A percentile compares a stretch with the other conserved stretches of the same genome.
These are phyloP conservation scores for Neocrepidodera transversa DNA, from an alignment of 2,888 invertebrate species.

Conservation along the genomic window DNA sequence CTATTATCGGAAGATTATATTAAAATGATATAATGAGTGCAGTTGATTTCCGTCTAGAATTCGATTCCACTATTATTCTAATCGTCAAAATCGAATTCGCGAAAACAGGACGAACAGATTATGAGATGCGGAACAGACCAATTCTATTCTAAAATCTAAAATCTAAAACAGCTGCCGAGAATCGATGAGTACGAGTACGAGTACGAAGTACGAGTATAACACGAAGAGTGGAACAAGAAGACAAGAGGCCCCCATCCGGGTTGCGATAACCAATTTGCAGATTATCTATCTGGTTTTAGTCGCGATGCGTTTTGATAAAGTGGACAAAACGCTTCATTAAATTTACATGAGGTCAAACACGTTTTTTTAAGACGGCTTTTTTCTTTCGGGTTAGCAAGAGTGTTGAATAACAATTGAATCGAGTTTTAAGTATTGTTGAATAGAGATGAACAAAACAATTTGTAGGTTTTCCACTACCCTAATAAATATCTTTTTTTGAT, in stretches of 20 bases:
- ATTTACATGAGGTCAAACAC: slow-evolving; percentile 9
- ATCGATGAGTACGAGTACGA: too few relatives aligned
- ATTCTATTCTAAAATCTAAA: too few relatives aligned
- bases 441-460: too few relatives aligned
- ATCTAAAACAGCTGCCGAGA: slow-evolving; percentile 6
- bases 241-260: slow-evolving; percentile 45
- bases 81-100: slow-evolving; percentile 2
- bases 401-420: too few relatives aligned
- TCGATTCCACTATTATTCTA: slow-evolving; percentile 1
- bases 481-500: too few relatives aligned
- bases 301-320: slow-evolving; percentile 4
- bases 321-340: slow-evolving; percentile 10
- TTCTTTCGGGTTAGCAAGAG: too few relatives aligned
- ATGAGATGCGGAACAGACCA: neutral
- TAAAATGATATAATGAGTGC: too few relatives aligned
- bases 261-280: slow-evolving; percentile 26
- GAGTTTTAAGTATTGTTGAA: too few relatives aligned
- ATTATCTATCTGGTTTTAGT: neutral
- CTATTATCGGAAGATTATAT: too few relatives aligned
- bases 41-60: neutral
- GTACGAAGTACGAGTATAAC: slow-evolving; percentile 6
- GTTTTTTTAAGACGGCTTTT: neutral
- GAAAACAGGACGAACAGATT: neutral
- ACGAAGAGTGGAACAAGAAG: slow-evolving; percentile 21
- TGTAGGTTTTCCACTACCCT: too few relatives aligned